Percentiles rank a stretch among this genome's conserved stretches.
phyloP scores from a whole-genome alignment of 2,888 invertebrate genomes.

The Plagodis dolabraria region DNA sequence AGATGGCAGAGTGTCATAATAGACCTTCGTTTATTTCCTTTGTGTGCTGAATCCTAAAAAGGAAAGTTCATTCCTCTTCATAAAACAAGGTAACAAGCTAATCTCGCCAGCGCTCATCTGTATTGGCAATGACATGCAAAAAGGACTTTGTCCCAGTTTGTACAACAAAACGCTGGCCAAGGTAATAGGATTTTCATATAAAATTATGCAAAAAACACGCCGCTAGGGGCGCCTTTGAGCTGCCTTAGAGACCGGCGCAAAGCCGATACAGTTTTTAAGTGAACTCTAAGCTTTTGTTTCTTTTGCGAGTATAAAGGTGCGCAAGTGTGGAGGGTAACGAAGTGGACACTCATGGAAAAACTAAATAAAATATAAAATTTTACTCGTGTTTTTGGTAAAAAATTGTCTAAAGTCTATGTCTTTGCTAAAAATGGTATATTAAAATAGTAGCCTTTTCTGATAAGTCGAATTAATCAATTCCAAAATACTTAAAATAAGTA shows the following conservation, averaged over 20 bases:
- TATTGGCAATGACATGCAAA: conserved; percentile 47
- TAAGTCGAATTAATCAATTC: too few relatives aligned
- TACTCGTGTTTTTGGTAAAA: neutral
- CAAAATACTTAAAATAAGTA: too few relatives aligned
- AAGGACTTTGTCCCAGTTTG: conserved; percentile 37
- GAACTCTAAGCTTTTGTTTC: conserved; percentile 40
- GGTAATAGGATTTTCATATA: conserved; percentile 64
- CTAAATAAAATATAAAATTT: neutral
- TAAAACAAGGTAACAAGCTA: conserved; percentile 14
- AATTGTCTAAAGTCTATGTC: neutral
- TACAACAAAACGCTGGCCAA: conserved; percentile 37
- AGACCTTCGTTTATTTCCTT: too few relatives aligned
- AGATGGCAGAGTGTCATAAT: too few relatives aligned
- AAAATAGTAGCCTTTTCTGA: too few relatives aligned
- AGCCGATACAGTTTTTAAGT: conserved; percentile 44
- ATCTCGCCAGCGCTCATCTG: conserved; percentile 31
- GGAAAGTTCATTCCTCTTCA: neutral
- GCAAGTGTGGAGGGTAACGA: conserved; percentile 16
- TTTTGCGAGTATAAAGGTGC: conserved; percentile 26
- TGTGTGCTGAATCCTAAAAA: too few relatives aligned
- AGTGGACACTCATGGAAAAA: conserved; percentile 5
- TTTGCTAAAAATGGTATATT: too few relatives aligned
- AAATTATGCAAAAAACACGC: conserved; percentile 60
- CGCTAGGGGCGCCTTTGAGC: conserved; percentile 49
- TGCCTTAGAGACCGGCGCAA: conserved; percentile 35